These are phyloP conservation scores for Polydesmus complanatus DNA, from an alignment of 2,888 invertebrate species.

Conservation along the genomic window DNA sequence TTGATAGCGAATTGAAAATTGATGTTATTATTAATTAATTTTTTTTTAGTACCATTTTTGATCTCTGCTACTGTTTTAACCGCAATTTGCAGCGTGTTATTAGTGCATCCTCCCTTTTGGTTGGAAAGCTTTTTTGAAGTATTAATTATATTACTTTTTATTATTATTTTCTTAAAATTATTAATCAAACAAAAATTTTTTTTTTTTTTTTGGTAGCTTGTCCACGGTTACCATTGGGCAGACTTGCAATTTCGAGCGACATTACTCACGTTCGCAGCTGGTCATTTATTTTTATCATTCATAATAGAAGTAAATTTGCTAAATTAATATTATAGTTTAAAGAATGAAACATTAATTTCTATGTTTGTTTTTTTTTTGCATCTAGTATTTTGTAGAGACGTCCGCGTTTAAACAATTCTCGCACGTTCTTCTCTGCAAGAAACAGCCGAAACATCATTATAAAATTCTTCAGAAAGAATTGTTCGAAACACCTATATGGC, in stretches of 20 bases:
- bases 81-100: conserved; percentile 37
- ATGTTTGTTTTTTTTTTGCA: conserved; percentile 1
- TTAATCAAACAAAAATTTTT: neutral
- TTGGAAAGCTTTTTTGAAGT: neutral
- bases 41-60: conserved; percentile 1
- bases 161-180: neutral
- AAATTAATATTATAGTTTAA: conserved; percentile 18
- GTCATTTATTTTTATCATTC: conserved; percentile 44
- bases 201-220: conserved; percentile 20
- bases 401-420: conserved; percentile 8
- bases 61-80: conserved; percentile 3
- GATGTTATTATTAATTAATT: neutral
- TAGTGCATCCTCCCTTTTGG: conserved; percentile 30
- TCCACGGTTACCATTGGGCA: conserved; percentile 4
- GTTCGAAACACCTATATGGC: no score
- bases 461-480: conserved; percentile 17
- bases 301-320: conserved; percentile 44
- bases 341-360: conserved; percentile 14
- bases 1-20: neutral
- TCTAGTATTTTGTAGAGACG: conserved; percentile 12
- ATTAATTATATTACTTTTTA: neutral
- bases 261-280: conserved; percentile 43
- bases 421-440: conserved; percentile 13
- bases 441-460: conserved; percentile 18
- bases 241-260: conserved; percentile 39